These are phyloP conservation scores for Fistularia commersonii DNA, from an alignment of 2,797 vertebrate species.

Conservation along the genomic window DNA sequence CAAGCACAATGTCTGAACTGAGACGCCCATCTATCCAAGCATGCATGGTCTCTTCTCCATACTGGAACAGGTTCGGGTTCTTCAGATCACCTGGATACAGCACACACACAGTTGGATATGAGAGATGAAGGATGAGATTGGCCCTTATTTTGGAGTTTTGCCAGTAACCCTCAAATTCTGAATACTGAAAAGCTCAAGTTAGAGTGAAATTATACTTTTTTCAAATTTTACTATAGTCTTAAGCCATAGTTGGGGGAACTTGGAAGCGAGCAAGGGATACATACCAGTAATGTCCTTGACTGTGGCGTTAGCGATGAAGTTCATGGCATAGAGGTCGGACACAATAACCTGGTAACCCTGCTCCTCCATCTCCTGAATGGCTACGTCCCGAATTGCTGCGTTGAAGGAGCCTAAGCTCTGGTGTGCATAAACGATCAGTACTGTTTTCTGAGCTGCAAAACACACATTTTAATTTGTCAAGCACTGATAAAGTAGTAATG, in stretches of 20 bases:
- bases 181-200: too few species aligned
- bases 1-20: slow-evolving; percentile 75
- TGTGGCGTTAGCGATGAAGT: slow-evolving; percentile 80
- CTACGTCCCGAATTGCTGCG: slow-evolving; percentile 66
- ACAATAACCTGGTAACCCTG: slow-evolving; percentile 79
- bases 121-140: neutral
- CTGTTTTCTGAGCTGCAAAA: slow-evolving; percentile 64
- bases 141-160: too few species aligned
- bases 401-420: slow-evolving; percentile 84
- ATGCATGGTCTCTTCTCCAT: slow-evolving; percentile 69
- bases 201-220: too few species aligned
- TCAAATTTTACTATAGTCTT: too few species aligned
- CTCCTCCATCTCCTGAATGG: slow-evolving; percentile 68
- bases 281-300: slow-evolving; percentile 79
- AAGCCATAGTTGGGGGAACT: too few species aligned
- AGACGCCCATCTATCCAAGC: slow-evolving; percentile 77
- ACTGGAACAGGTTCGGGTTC: slow-evolving; percentile 75
- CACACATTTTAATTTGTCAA: slow-evolving; percentile 4
- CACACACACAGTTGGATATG: neutral
- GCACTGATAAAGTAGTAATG: too few species aligned
- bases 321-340: slow-evolving; percentile 86
- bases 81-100: slow-evolving; percentile 66
- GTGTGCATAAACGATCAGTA: slow-evolving; percentile 86
- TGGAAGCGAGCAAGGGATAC: too few species aligned
- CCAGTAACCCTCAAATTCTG: too few species aligned